These are phyloP conservation scores for Mixornis gularis DNA, from an alignment of 2,113 vertebrate genomes.

Conservation along the genomic window DNA sequence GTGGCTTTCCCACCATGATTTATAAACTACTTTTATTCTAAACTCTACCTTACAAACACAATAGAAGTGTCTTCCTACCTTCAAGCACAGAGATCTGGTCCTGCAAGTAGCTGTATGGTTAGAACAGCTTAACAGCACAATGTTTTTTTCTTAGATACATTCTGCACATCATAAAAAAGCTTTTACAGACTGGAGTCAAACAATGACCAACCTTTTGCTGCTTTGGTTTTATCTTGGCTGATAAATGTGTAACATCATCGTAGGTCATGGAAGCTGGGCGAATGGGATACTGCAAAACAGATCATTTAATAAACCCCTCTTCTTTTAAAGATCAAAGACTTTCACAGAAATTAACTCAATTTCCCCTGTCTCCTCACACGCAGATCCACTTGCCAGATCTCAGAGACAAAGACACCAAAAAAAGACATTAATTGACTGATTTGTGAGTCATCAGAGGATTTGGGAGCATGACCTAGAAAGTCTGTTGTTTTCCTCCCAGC, in stretches of 20 bases:
- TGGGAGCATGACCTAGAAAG: neutral
- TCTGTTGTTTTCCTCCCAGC: neutral
- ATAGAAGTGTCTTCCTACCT: neutral
- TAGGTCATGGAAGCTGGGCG: constrained; percentile 91
- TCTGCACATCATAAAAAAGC: neutral
- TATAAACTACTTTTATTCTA: neutral
- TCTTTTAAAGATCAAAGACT: neutral
- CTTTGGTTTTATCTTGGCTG: constrained; percentile 94
- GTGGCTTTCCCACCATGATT: neutral
- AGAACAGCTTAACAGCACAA: neutral
- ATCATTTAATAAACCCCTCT: neutral
- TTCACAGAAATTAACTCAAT: neutral
- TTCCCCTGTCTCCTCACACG: neutral
- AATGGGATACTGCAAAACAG: constrained; percentile 85
- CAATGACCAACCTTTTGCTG: constrained; percentile 84
- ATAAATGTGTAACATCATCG: constrained; percentile 84
- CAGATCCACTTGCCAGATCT: neutral
- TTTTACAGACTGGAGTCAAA: neutral
- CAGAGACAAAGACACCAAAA: neutral
- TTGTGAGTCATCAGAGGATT: neutral
- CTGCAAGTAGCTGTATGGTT: neutral
- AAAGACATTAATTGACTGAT: neutral
- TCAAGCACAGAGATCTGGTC: neutral
- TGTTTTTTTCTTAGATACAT: neutral
- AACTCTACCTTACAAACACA: neutral